Evolutionary conservation across 2,888 invertebrate species (phyloP), one percentile per base, ranked within the genome.

Genomic region (Drosophila histrio): DNA sequence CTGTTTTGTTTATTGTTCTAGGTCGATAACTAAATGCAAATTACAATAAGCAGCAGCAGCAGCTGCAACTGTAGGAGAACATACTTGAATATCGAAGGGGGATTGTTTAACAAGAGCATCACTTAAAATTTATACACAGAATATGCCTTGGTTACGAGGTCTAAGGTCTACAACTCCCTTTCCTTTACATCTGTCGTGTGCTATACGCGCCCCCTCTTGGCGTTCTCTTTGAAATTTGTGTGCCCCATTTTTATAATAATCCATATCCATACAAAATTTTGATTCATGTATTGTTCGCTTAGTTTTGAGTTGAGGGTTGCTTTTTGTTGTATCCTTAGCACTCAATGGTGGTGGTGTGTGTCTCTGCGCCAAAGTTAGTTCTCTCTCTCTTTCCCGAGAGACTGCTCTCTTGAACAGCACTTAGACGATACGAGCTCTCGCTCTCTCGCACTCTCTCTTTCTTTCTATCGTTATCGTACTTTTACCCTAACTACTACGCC

Each of bases 171-270:
- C 9, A 15, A 26, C 39, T 50, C 61, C 50, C 30, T 47, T 58
- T 30, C 34, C 34, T 32, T 38, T 34, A 24, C 17, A 15, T 50
- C 38, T 19, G 11, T 30, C 30, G 11, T 32, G 11, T 44, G 11
- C 26, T 34, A 13, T 13, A 2, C 2, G 22, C 24, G 2, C 15
- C 15, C 24, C 26, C 46, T 36, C 9, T 8, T 24, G 38, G 15
- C 4, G 34, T 5, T 38, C 24, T 49, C 46, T 19, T 46, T 39
- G 43, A 65, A 61, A 57, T 62, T 64, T 62, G 70, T 80, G 62
- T 82, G 82, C 59, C 87, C 82, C 87, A 88, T 83, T 88, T 83
- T 88, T 88, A 86, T 79, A 74, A 83, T 80, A 83, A 87, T 87
- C 88, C 78, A 86, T 88, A 83, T 79, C 88, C 80, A 77, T 77